These are phyloP conservation scores for Cryptoblepharus egeriae DNA, from an alignment of 2,797 vertebrate species.

Conservation along the genomic window DNA sequence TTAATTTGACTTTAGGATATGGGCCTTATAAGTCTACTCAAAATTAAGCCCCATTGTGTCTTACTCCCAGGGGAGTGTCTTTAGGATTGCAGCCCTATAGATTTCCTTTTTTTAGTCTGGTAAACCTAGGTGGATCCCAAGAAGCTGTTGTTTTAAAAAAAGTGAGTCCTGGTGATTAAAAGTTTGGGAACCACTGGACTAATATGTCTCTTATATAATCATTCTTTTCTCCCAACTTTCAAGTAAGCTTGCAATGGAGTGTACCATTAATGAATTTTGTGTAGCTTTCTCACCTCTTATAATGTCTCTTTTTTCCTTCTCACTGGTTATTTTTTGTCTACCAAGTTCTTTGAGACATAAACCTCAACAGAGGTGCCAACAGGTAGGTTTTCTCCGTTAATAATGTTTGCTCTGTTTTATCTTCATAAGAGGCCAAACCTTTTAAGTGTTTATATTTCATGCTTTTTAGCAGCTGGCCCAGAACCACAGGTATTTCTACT, in stretches of 20 bases:
- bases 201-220: not conserved
- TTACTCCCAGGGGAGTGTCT: too few relatives aligned
- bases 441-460: not conserved
- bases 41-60: too few relatives aligned
- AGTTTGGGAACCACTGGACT: not conserved
- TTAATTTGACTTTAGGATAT: too few relatives aligned
- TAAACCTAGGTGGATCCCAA: too few relatives aligned
- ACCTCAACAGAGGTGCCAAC: too few relatives aligned
- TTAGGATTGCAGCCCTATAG: too few relatives aligned
- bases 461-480: conserved; percentile 11
- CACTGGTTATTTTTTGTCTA: not conserved
- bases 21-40: too few relatives aligned
- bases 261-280: not conserved
- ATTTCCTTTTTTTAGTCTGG: too few relatives aligned
- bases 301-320: not conserved
- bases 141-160: too few relatives aligned
- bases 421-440: conserved; percentile 26
- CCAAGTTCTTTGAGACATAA: not conserved
- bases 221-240: not conserved
- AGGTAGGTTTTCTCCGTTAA: not conserved
- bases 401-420: conserved; percentile 9
- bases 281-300: not conserved
- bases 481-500: not conserved
- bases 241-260: too few relatives aligned
- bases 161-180: too few relatives aligned